These are phyloP conservation scores for Bombyx mandarina DNA, from an alignment of 1,140 invertebrate species.

Conservation along the genomic window DNA sequence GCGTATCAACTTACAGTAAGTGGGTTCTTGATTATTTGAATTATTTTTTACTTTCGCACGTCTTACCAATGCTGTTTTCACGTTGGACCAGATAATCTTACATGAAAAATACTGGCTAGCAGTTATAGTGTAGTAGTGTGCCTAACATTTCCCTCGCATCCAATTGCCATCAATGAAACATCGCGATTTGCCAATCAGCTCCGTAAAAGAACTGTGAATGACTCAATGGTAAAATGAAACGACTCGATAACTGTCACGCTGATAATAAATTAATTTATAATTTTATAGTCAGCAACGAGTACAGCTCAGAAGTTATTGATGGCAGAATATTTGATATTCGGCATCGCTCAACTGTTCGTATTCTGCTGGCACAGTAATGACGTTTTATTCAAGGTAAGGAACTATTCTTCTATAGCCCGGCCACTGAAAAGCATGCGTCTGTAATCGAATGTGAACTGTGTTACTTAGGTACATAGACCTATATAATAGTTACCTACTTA, in stretches of 20 bases:
- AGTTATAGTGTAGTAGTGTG: not conserved
- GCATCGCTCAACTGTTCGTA: constrained; percentile 45
- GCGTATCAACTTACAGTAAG: constrained; percentile 54
- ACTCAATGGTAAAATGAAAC: too few relatives aligned
- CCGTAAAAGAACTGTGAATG: too few relatives aligned
- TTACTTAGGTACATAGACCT: too few relatives aligned
- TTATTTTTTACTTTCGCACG: not conserved
- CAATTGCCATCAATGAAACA: not conserved
- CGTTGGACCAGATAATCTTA: not conserved
- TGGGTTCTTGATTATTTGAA: not conserved
- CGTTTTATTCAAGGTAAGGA: constrained; percentile 39
- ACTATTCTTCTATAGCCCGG: not conserved
- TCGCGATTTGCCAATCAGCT: too few relatives aligned
- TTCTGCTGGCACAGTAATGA: constrained; percentile 61
- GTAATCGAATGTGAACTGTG: too few relatives aligned
- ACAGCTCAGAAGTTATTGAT: constrained; percentile 43
- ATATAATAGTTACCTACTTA: too few relatives aligned
- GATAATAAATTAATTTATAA: constrained; percentile 1
- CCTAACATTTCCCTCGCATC: not conserved
- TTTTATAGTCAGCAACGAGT: constrained; percentile 35
- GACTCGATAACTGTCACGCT: not conserved
- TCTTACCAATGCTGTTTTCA: not conserved
- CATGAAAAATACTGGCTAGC: not conserved
- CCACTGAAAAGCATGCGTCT: too few relatives aligned
- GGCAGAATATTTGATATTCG: constrained; percentile 51